Conservation (phyloP, 2,113 vertebrate species). For the Benitochromis conjunctus region DNA sequence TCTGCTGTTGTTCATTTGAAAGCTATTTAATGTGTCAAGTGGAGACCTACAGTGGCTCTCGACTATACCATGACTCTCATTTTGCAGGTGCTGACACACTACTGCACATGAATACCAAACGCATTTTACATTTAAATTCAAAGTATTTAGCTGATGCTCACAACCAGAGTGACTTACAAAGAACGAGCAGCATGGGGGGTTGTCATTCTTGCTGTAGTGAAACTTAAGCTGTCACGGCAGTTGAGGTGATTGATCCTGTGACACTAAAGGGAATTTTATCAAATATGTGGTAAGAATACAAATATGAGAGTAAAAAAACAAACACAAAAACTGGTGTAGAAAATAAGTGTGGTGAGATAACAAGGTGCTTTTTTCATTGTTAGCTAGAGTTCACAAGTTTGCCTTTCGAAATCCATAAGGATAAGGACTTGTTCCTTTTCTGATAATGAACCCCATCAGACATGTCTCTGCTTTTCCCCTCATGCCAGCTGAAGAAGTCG, state of each 20-base stretch:
- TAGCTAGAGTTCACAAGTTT: neutral
- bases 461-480: conserved; percentile 43
- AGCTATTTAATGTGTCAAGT: conserved; percentile 48
- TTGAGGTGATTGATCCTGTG: neutral
- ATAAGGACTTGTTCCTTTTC: conserved; percentile 41
- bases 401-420: neutral
- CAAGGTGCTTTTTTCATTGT: neutral
- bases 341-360: neutral
- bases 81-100: conserved; percentile 47
- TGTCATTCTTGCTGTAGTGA: neutral
- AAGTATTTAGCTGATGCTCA: conserved; percentile 13
- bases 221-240: neutral
- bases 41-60: conserved; percentile 6
- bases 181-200: neutral
- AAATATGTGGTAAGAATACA: neutral
- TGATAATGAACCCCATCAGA: conserved; percentile 71
- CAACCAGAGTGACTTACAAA: conserved; percentile 7
- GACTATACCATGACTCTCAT: conserved; percentile 24
- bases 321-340: neutral
- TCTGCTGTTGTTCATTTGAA: conserved; percentile 60
- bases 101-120: conserved; percentile 33
- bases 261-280: neutral
- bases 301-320: neutral
- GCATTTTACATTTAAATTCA: conserved; percentile 25
- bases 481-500: conserved; percentile 5